Conservation (phyloP, 1,140 invertebrate genomes). For the Chironomus tepperi region DNA sequence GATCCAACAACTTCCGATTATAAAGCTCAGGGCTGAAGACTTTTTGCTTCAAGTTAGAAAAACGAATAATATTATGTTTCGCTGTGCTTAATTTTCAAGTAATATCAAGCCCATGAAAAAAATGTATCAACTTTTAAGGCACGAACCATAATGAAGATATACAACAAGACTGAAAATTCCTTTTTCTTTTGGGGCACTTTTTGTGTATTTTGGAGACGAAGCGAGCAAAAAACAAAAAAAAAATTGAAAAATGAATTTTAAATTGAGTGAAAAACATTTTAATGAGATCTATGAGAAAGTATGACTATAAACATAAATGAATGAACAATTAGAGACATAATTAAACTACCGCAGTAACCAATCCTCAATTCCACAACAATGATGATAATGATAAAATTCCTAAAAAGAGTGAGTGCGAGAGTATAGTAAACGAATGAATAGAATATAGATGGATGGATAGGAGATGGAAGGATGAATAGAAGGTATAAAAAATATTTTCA, state of each 20-base stretch:
- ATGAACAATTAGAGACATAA: constrained; percentile 14
- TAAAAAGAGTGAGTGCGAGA: not conserved
- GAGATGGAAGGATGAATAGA: not conserved
- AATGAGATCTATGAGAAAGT: not conserved
- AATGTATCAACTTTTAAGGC: too few species aligned
- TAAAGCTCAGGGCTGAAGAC: too few species aligned
- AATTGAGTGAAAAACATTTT: not conserved
- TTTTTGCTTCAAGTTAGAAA: too few species aligned
- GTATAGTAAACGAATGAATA: not conserved
- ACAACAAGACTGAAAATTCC: too few species aligned
- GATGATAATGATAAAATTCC: constrained; percentile 10
- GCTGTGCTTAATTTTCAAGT: too few species aligned
- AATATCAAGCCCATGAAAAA: too few species aligned
- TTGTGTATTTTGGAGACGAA: too few species aligned
- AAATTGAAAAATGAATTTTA: not conserved
- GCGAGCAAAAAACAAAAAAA: not conserved
- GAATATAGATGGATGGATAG: not conserved
- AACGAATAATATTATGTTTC: too few species aligned
- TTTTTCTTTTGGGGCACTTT: too few species aligned
- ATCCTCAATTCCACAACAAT: constrained; percentile 12
- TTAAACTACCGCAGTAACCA: constrained; percentile 10
- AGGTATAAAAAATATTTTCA: not conserved
- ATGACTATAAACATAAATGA: not conserved
- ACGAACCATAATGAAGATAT: too few species aligned
- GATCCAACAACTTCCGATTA: too few species aligned